Evolutionary conservation across 2,888 invertebrate species (phyloP).

Genomic region (Euplexia lucipara): DNA sequence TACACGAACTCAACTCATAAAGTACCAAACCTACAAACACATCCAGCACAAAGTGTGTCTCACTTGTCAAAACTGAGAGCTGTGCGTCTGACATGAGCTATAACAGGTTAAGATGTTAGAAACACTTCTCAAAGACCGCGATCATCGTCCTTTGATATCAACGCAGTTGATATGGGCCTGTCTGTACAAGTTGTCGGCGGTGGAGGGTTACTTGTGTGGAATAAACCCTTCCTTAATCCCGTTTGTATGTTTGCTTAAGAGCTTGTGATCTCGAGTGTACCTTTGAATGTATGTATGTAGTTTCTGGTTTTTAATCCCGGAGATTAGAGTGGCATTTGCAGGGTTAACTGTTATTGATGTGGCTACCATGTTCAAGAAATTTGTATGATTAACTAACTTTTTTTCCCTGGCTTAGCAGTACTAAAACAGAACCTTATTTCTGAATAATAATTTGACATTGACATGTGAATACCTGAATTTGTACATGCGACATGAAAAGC

Average conservation of each 20-base stretch:
- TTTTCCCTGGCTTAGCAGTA: too few species aligned
- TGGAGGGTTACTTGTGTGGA: slow-evolving; percentile 39
- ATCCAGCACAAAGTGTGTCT: slow-evolving; percentile 11
- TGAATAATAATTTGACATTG: too few species aligned
- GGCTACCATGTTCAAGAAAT: background rate
- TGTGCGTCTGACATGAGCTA: slow-evolving; percentile 39
- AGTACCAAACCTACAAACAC: slow-evolving; percentile 2
- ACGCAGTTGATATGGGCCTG: slow-evolving; percentile 40
- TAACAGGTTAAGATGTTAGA: slow-evolving; percentile 53
- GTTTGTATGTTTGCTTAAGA: slow-evolving; percentile 42
- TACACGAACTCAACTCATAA: background rate
- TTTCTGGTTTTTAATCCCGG: slow-evolving; percentile 31
- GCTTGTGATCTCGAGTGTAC: slow-evolving; percentile 30
- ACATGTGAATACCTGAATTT: too few species aligned
- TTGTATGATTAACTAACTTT: background rate
- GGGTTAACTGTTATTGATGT: slow-evolving; percentile 24
- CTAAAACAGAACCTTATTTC: too few species aligned
- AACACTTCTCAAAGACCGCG: slow-evolving; percentile 45
- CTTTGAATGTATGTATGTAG: slow-evolving; percentile 22
- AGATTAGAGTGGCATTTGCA: slow-evolving; percentile 19
- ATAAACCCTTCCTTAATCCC: slow-evolving; percentile 47
- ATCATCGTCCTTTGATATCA: slow-evolving; percentile 55
- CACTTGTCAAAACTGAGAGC: slow-evolving; percentile 25
- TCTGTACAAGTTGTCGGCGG: slow-evolving; percentile 42
- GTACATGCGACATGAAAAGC: too few species aligned